Percentiles rank a stretch among this genome's conserved stretches.
Conservation (phyloP, 2,888 invertebrate species). For the Ischnus inquisitorius region DNA sequence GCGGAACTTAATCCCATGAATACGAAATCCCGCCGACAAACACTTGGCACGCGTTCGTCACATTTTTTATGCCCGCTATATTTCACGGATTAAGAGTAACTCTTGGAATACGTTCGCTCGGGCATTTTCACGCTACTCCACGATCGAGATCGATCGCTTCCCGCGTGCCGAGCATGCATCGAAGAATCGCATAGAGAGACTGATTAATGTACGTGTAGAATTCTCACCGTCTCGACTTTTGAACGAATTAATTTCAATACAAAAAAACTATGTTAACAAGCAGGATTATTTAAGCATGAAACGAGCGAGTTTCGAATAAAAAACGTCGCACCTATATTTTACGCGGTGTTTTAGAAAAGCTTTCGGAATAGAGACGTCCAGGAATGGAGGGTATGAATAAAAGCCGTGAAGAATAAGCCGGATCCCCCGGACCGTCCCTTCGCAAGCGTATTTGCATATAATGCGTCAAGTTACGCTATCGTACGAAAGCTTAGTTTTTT, state of each 20-base stretch:
- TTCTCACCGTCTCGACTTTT: background rate
- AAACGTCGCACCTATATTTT: too few species aligned
- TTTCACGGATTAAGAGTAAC: constrained; percentile 83
- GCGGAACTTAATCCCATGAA: constrained; percentile 81
- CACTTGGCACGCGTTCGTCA: constrained; percentile 82
- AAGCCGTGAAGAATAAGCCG: too few species aligned
- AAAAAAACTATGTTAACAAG: background rate
- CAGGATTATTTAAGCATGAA: too few species aligned
- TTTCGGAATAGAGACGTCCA: too few species aligned
- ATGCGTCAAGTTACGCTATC: constrained; percentile 19
- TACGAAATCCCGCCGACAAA: constrained; percentile 83
- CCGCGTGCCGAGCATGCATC: constrained; percentile 25
- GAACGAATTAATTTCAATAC: too few species aligned
- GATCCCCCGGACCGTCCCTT: too few species aligned
- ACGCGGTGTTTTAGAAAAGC: too few species aligned
- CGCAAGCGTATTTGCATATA: background rate
- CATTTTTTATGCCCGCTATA: constrained; percentile 82
- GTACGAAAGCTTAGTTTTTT: constrained; percentile 2
- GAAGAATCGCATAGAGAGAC: background rate
- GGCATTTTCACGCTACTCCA: constrained; percentile 75
- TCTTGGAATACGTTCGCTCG: constrained; percentile 74
- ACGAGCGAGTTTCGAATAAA: too few species aligned
- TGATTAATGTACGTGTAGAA: background rate
- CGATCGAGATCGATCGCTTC: constrained; percentile 66
- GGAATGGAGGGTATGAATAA: too few species aligned